Evolutionary conservation across 1,140 invertebrate species (phyloP), one percentile per base, ranked within the genome.

Genomic region (Leptinotarsa defecta): DNA sequence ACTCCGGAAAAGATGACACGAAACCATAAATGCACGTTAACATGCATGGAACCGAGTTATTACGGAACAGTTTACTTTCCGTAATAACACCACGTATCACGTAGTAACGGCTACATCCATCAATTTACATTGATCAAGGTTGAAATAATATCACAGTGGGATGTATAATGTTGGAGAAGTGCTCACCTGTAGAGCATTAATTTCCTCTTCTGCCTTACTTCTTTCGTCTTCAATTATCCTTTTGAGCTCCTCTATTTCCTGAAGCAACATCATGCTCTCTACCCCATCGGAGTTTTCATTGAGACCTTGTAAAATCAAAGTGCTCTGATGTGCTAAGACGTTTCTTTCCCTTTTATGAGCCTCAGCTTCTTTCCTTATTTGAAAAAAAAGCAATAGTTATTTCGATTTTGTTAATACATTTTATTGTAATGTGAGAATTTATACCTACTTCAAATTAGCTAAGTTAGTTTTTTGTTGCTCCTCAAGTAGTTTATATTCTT

Each of bases 251-350:
- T 92, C 91, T 11, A 93, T 87, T 80, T 93, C 91, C 49, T 86
- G 85, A 8, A 93, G 81, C 27, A 93, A 83, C 1, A 85, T 81
- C 48, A 88, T 81, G 1, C 89, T 82, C 57, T 89, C 84, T 61
- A 89, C 89, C 1, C 87, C 83, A 48, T 88, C 88, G 5, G 88
- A 87, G 11, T 86, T 83, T 1, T 79, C 77, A 17, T 85, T 83
- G 20, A 91, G 82, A 49, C 91, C 91, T 5, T 89, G 89, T 86
- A 92, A 84, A n/a, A 92, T 83, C 68, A 93, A 82, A 8, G 90
- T 87, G 77, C 90, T 91, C 83, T 92, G 91, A 79, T 92, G 91
- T 0, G 89, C 89, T 57, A 93, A 78, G 4, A 92, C 87, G 75
- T 90, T 91, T 3, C 90, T 86, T 72, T 92, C 91, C 81, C 90